These are phyloP conservation scores for Antechinus flavipes DNA, from an alignment of 2,113 vertebrate genomes.

Conservation along the genomic window DNA sequence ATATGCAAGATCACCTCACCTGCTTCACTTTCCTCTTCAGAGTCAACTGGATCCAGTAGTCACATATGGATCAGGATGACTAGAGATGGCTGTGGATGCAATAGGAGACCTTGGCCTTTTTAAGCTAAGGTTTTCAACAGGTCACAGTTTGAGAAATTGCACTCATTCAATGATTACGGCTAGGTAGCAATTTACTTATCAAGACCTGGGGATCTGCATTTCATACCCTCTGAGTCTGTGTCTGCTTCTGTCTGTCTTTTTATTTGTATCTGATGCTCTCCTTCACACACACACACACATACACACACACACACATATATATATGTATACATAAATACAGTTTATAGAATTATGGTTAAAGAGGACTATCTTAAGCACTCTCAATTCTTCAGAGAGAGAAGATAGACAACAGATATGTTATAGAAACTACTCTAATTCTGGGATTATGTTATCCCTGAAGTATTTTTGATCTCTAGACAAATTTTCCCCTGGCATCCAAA, in stretches of 20 bases:
- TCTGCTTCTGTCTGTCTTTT: not conserved
- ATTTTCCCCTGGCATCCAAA: not conserved
- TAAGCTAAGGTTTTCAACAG: no score
- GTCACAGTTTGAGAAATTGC: no score
- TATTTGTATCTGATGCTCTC: not conserved
- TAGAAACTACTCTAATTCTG: slow-evolving; percentile 10
- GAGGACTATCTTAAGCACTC: not conserved
- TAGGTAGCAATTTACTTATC: not conserved
- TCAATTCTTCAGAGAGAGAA: not conserved
- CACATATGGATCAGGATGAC: no score
- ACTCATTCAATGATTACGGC: no score
- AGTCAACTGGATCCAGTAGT: no score
- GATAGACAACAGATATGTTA: not conserved
- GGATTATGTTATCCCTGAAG: not conserved
- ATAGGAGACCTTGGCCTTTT: no score
- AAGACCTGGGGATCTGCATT: not conserved
- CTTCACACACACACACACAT: not conserved
- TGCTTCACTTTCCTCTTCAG: no score
- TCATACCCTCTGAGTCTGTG: not conserved
- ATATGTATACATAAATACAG: not conserved
- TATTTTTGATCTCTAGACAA: slow-evolving; percentile 1
- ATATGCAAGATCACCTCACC: no score
- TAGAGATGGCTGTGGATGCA: no score
- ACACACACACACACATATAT: no score
- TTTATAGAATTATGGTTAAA: slow-evolving; percentile 15